Conservation (phyloP, 1,140 invertebrate species). For the Cotesia glomerata region DNA sequence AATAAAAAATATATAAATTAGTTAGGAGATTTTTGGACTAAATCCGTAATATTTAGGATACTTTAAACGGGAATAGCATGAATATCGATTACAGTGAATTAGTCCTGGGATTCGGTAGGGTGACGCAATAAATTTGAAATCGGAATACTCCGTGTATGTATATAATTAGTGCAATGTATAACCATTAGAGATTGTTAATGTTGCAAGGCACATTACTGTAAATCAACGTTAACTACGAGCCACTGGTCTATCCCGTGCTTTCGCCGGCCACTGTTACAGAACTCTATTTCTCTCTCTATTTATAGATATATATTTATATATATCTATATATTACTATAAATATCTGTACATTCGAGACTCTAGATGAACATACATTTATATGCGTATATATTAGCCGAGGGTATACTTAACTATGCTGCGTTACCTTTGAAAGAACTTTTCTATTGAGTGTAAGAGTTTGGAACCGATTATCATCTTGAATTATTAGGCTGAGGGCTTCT, state of each 20-base stretch:
- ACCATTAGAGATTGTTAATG: conserved; percentile 55
- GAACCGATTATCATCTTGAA: too few relatives aligned
- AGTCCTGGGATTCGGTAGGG: conserved; percentile 33
- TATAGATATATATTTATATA: too few relatives aligned
- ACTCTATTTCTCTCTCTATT: conserved; percentile 26
- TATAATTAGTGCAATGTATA: conserved; percentile 51
- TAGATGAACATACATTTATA: too few relatives aligned
- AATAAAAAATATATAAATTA: conserved; percentile 21
- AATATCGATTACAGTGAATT: conserved; percentile 32
- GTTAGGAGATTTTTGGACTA: neutral
- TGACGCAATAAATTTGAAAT: conserved; percentile 37
- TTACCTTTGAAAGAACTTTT: too few relatives aligned
- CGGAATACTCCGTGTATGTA: conserved; percentile 18
- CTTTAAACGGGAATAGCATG: neutral
- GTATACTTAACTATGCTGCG: too few relatives aligned
- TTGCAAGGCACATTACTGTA: conserved; percentile 52
- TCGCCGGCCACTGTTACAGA: conserved; percentile 47
- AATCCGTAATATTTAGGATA: neutral
- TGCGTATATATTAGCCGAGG: too few relatives aligned
- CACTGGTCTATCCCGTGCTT: conserved; percentile 49
- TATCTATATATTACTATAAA: neutral
- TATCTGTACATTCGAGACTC: neutral
- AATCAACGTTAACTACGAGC: conserved; percentile 54
- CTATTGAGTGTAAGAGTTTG: too few relatives aligned
- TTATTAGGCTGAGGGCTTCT: too few relatives aligned